phyloP scores from a whole-genome alignment of 2,797 vertebrate species.

The Astyanax mexicanus region DNA sequence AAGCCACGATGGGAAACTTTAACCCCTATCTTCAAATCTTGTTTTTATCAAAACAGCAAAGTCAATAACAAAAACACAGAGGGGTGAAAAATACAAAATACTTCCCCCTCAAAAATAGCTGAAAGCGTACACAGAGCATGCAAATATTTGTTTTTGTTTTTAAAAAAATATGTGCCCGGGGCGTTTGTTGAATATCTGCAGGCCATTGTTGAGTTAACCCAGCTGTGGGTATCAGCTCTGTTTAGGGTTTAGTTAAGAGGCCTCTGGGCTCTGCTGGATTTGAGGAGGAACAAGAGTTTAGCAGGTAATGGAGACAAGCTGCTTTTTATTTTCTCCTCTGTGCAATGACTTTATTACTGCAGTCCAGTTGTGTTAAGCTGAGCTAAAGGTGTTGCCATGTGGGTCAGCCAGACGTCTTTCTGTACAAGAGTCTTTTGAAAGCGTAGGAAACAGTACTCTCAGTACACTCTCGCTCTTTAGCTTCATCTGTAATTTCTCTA shows the following conservation, averaged over 20 bases:
- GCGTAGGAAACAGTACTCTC: no score
- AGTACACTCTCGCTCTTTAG: no score
- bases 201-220: background rate
- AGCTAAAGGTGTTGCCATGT: no score
- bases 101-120: background rate
- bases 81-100: background rate
- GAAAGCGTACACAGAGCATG: background rate
- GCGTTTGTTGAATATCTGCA: background rate
- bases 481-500: no score
- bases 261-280: background rate
- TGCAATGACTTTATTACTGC: no score
- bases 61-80: conserved; percentile 6
- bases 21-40: background rate
- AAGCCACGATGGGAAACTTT: background rate
- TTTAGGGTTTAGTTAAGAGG: background rate
- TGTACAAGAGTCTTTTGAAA: no score
- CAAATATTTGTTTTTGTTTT: background rate
- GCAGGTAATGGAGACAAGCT: no score
- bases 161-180: background rate
- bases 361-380: no score
- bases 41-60: conserved; percentile 20
- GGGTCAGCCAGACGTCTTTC: no score
- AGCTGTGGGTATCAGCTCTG: background rate
- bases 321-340: no score
- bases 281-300: background rate